Base-by-base conservation (phyloP, 2,888 invertebrate species). In the Rhamphomyia laevipes region DNA sequence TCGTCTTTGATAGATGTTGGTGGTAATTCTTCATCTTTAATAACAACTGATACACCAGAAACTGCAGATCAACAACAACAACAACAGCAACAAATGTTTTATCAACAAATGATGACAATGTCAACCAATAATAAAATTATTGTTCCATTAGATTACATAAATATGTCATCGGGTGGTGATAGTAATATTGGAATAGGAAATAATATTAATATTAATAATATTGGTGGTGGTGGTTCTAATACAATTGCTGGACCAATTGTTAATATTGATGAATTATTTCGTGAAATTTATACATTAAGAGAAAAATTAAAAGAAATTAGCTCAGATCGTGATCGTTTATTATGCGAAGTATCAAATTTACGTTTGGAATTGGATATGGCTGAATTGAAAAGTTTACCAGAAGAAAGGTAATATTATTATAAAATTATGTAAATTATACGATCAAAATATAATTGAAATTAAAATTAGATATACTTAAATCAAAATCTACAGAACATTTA, bases 361-460 rank as follows among this genome's bases (percentile, higher is more conserved):
- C 66, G 70, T 10, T 58, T 70, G 51, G 70, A 70, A 56, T 56
- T 70, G 58, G 68, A 70, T 56, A 70, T 70, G 69, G 62, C 63
- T 16, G 70, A 68, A 57, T 58, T 70, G 12, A 70, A 70, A 51
- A 59, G 68, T 15, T 52, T 70, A 52, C 69, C 69, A 6, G 66
- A 67, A 50, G 67, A 68, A 57, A 65, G 65, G 70, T 70, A 52
- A 65, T 67, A 62, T n/a, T n/a, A n/a, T n/a, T n/a, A n/a, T n/a
- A n/a, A n/a, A n/a, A n/a, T n/a, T n/a, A n/a, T n/a, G n/a, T n/a
- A n/a, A n/a, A n/a, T n/a, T n/a, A n/a, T n/a, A n/a, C n/a, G n/a
- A n/a, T n/a, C n/a, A n/a, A n/a, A n/a, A n/a, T n/a, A n/a, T n/a
- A n/a, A n/a, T n/a, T n/a, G n/a, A n/a, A n/a, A n/a, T n/a, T n/a